Base-by-base conservation (phyloP, 1,140 invertebrate species). In the Calliphora vicina region DNA sequence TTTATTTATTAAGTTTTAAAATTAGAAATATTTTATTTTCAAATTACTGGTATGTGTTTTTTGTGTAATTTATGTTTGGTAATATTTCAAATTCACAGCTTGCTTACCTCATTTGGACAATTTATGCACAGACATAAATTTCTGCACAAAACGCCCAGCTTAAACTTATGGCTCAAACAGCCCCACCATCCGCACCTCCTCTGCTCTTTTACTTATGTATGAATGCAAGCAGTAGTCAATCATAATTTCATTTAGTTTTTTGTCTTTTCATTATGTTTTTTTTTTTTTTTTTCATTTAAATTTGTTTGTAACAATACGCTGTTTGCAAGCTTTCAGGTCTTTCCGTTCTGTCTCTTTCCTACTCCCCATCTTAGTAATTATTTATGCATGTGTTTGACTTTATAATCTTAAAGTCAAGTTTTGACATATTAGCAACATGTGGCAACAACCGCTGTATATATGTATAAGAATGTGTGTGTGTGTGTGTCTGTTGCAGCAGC, bases 391-490 rank as follows among this genome's bases (percentile, higher is more conserved):
- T 76, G 73, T 76, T 76, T 76, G 73, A 76, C 73, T 76, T 76
- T 76, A 76, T 76, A 76, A 76, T 76, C 35, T 76, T 76, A 76
- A 76, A 76, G 74, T 78, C 74, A 78, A 78, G 35, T 78, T 78
- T 78, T 78, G 74, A 78, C 74, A 43, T 78, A 78, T 78, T 78
- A 78, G 74, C 74, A 78, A 78, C 74, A 78, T 78, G 74, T 78
- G 74, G 74, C 74, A 78, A 78, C 42, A 78, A 78, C 74, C 35
- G 43, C n/a, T 23, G n/a, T n/a, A 43, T 43, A 8, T n/a, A 17
- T 17, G 45, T 13, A 1, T 17, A 4, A 42, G 27, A 15, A 20
- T 73, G 12, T 57, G 0, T 57, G 45, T 57, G 45, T 57, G 45
- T 15, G 1, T 35, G 35, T 35, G 35, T 35, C 6, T 27, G n/a